phyloP scores from a whole-genome alignment of 64 coral and sea anemone species.

The Hydrozoanthus tunicans region DNA sequence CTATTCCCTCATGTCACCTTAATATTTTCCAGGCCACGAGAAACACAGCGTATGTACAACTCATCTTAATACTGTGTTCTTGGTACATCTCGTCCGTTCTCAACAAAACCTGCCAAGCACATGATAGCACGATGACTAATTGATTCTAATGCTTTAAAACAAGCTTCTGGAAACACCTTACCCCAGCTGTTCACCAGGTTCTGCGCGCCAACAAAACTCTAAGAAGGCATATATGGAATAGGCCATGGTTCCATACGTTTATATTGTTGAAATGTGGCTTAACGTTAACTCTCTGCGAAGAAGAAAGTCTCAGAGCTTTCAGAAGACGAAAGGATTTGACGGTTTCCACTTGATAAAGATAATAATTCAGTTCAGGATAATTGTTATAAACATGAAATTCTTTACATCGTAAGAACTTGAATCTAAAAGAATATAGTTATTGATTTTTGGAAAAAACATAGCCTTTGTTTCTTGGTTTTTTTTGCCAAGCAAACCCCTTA shows the following conservation, averaged over 20 bases:
- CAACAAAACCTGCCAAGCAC: constrained; percentile 5
- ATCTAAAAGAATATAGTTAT: constrained; percentile 35
- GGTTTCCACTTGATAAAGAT: constrained; percentile 48
- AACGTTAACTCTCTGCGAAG: not conserved
- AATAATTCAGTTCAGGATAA: constrained; percentile 39
- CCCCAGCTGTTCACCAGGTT: not conserved
- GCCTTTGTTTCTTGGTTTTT: not conserved
- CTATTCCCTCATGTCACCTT: too few species aligned
- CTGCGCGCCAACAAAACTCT: not conserved
- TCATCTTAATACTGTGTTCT: not conserved
- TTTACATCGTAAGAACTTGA: constrained; percentile 31
- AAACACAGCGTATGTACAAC: not conserved
- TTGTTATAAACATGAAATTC: constrained; percentile 23
- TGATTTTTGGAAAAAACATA: constrained; percentile 9
- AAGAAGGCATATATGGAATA: constrained; percentile 1
- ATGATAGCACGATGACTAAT: constrained; percentile 3
- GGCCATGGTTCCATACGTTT: constrained; percentile 18
- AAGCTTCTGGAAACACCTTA: not conserved
- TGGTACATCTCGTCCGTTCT: not conserved
- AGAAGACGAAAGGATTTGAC: constrained; percentile 27
- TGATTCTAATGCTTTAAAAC: not conserved
- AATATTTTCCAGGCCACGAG: not conserved
- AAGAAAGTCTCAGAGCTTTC: constrained; percentile 27
- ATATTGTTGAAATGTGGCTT: not conserved
- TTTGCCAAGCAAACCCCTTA: not conserved